Base-by-base conservation (phyloP, 2,888 invertebrate genomes). In the Microchrysa polita region DNA sequence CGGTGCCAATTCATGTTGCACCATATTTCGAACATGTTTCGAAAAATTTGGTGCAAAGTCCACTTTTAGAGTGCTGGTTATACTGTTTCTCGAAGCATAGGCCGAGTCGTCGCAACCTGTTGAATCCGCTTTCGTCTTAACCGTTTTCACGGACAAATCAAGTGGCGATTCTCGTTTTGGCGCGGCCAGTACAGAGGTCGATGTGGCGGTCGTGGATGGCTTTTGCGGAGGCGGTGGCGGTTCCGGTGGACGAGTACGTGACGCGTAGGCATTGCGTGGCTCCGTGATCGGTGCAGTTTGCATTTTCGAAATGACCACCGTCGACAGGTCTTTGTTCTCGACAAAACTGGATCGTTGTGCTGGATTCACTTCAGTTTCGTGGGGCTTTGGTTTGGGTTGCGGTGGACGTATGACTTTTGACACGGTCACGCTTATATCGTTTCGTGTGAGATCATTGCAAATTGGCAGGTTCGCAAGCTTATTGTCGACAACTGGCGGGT, bases 81-180 rank as follows among this genome's bases (percentile, higher is more conserved):
- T 73, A 79, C 77, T 76, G 77, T 77, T 73, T 59, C 27, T 44
- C 61, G 67, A 76, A 34, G 22, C n/a, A 34, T 73, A 74, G 74
- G 79, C 80, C 44, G 42, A 23, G 72, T 90, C 89, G 79, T 92
- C 91, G 80, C 89, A 89, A 14, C 93, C 91, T 0, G 95, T 95
- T 0, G 95, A 95, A 84, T 95, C 95, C 0, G 95, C 94, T 2
- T 94, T 92, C 67, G 94, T 94, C 81, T 94, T 91, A 0, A 95
- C 91, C 1, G 95, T 95, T 83, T 95, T 95, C 60, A 95, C 93
- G 0, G 95, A 95, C 71, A 96, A 87, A 85, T 96, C 96, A 75
- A 96, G 85, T 0, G 95, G 95, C 10, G 93, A 94, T 72, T 76
- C 76, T 4, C 74, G 60, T 42, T 76, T 76, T 2, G 57, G 23